Conservation (phyloP, 2,888 invertebrate genomes). For the Tyria jacobaeae region DNA sequence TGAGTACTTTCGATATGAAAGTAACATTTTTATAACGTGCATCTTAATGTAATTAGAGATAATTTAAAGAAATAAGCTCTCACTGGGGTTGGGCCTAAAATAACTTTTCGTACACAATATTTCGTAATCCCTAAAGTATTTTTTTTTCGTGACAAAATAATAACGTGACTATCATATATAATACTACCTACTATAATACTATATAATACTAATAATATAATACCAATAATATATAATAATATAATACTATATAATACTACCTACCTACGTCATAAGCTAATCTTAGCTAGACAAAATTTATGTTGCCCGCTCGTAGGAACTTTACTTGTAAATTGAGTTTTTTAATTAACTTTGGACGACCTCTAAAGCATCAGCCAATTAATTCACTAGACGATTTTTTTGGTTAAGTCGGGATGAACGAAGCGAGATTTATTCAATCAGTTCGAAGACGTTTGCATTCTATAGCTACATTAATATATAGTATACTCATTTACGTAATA, state of each 20-base stretch:
- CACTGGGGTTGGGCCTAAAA: neutral
- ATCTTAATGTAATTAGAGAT: too few relatives aligned
- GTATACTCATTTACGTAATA: too few relatives aligned
- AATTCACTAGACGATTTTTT: neutral
- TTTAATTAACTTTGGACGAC: neutral
- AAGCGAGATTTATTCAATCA: neutral
- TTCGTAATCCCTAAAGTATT: neutral
- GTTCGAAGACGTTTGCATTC: neutral
- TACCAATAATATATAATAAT: too few relatives aligned
- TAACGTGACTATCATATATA: too few relatives aligned
- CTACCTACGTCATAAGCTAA: neutral
- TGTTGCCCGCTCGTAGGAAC: neutral
- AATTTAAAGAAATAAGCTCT: neutral
- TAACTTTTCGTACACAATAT: neutral
- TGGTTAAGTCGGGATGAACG: neutral
- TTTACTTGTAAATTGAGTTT: neutral
- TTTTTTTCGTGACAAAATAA: neutral
- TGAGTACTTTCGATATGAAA: too few relatives aligned
- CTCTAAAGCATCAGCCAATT: neutral
- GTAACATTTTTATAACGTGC: too few relatives aligned
- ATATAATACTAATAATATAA: too few relatives aligned
- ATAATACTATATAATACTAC: neutral
- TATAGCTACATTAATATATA: neutral
- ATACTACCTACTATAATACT: too few relatives aligned
- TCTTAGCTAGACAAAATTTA: neutral